These are phyloP conservation scores for Thunnus thynnus DNA, from an alignment of 2,113 vertebrate species.

Conservation along the genomic window DNA sequence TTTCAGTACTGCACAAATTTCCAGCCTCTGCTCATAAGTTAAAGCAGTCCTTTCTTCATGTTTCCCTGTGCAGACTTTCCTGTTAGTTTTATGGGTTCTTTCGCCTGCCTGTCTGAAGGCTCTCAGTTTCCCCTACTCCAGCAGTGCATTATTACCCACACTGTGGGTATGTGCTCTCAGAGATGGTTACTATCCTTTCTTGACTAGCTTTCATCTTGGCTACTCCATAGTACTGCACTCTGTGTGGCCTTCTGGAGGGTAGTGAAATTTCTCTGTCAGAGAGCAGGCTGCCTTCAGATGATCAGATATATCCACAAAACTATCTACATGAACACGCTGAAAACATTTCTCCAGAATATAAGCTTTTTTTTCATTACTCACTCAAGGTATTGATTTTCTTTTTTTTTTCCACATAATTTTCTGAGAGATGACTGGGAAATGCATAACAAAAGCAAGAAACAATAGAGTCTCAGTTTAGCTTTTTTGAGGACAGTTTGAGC, in stretches of 20 bases:
- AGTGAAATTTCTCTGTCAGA: conserved; percentile 33
- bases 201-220: conserved; percentile 72
- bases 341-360: background rate
- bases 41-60: conserved; percentile 3
- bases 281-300: conserved; percentile 24
- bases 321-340: background rate
- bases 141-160: conserved; percentile 76
- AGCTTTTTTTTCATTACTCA: background rate
- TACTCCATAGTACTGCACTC: conserved; percentile 54
- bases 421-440: background rate
- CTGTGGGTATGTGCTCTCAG: conserved; percentile 79
- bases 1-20: conserved; percentile 17
- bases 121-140: conserved; percentile 48
- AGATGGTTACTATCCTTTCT: conserved; percentile 65
- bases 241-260: conserved; percentile 53
- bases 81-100: conserved; percentile 40
- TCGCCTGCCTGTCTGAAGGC: conserved; percentile 54
- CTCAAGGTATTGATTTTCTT: background rate
- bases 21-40: conserved; percentile 8
- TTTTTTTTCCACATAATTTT: background rate
- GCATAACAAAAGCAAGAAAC: background rate
- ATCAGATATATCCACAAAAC: conserved; percentile 13
- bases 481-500: background rate
- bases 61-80: conserved; percentile 22
- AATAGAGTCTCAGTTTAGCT: background rate